Evolutionary conservation across 2,888 invertebrate genomes (phyloP), one percentile per base, ranked within the genome.

Genomic region (Netelia virgata): DNA sequence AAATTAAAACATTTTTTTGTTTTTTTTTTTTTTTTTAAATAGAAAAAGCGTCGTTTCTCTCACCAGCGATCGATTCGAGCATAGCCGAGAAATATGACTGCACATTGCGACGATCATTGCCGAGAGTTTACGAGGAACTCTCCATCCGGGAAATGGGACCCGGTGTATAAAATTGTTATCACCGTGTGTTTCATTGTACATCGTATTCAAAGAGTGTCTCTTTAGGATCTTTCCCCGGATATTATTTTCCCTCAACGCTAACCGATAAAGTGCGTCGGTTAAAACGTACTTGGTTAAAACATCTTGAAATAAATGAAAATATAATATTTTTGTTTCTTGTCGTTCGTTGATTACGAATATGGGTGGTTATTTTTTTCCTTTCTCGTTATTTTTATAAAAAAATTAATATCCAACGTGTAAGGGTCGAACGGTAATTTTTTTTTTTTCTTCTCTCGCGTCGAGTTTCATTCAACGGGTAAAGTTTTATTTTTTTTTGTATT

Each of bases 111-210:
- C 59, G 9, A 50, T 69, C 11, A 43, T 57, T 64, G 69, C 18
- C 14, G 28, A 28, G 23, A 43, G 36, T 18, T 53, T 72, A 57
- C 55, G 61, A 43, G 18, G 1, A 16, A 11, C n/a, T 55, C 63
- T 28, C 53, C 61, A 63, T 69, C 36, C 18, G 43, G 28, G 20
- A 43, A 72, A 72, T 57, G 57, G 16, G 55, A 9, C 18, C 23
- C 11, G 43, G 11, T 18, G 9, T 64, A 64, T 64, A 43, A 78
- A 70, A 72, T 63, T 36, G 18, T 78, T 78, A 72, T 78, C 55
- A 55, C 1, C 8, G 36, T 11, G 55, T 63, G 11, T 61, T 78
- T 61, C n/a, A 36, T 61, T 10, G 18, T 70, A 20, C 11, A 14
- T 14, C 47, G 47, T 47, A 47, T 47, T 11, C 10, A 6, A 11